These are phyloP conservation scores for Gobionotothen gibberifrons DNA, from an alignment of 2,797 vertebrate genomes.

Conservation along the genomic window DNA sequence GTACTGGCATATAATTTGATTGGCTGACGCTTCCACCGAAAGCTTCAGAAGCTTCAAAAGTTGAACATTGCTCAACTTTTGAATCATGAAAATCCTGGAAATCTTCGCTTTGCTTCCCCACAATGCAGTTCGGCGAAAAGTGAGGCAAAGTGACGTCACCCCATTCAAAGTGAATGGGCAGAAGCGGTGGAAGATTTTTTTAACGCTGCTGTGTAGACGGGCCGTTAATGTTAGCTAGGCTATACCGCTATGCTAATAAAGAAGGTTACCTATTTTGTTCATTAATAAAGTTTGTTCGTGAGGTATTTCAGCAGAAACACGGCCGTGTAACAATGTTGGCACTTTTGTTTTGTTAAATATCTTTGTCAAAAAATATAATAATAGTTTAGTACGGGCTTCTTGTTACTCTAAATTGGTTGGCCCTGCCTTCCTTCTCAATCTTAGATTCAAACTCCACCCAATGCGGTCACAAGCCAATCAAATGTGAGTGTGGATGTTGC, in stretches of 20 bases:
- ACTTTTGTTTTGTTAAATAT: background rate
- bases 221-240: no score
- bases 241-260: background rate
- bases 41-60: no score
- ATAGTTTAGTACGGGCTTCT: background rate
- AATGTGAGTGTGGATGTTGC: slow-evolving; percentile 18
- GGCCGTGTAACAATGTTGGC: background rate
- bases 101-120: no score
- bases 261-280: background rate
- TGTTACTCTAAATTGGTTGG: background rate
- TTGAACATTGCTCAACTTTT: no score
- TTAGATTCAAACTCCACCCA: slow-evolving; percentile 33
- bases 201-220: no score
- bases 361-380: background rate
- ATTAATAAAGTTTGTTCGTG: background rate
- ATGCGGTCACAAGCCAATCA: slow-evolving; percentile 42
- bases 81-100: no score
- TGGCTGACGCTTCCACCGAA: no score
- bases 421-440: slow-evolving; percentile 5
- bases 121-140: no score
- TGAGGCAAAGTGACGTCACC: no score
- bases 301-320: background rate
- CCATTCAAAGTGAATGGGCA: no score
- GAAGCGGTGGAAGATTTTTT: no score
- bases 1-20: no score